Percentiles rank a stretch among this genome's conserved stretches.
phyloP scores from a whole-genome alignment of 2,113 vertebrate species.

The Meleagris gallopavo region DNA sequence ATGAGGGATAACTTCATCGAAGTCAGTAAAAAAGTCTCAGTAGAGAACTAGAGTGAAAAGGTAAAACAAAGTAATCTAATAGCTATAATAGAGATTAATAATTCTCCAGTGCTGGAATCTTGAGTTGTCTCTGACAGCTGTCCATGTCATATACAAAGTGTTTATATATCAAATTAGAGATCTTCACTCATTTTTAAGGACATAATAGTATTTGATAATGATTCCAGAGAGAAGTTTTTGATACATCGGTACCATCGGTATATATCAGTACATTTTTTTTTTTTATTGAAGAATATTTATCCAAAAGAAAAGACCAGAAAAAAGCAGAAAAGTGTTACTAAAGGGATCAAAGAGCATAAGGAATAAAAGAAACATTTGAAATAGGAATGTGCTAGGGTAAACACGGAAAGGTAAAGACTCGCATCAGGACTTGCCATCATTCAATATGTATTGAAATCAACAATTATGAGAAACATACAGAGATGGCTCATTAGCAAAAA shows the following conservation, averaged over 20 bases:
- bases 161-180: background rate
- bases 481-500: background rate
- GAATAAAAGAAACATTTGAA: background rate
- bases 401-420: background rate
- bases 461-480: background rate
- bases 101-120: background rate
- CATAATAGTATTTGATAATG: background rate
- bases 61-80: background rate
- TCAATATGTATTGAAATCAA: background rate
- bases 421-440: background rate
- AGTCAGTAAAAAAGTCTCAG: background rate
- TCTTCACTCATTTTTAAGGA: background rate
- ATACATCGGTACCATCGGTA: background rate
- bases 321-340: background rate
- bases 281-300: background rate
- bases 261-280: background rate
- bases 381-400: background rate
- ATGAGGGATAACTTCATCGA: background rate
- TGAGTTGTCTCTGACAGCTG: background rate
- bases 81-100: background rate
- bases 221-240: background rate
- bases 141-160: background rate
- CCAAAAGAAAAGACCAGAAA: background rate
- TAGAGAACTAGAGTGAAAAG: background rate
- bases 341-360: background rate